Percentiles rank a stretch among this genome's conserved stretches.
These are phyloP conservation scores for Oegoconia quadripuncta DNA, from an alignment of 2,888 invertebrate species.

Conservation along the genomic window DNA sequence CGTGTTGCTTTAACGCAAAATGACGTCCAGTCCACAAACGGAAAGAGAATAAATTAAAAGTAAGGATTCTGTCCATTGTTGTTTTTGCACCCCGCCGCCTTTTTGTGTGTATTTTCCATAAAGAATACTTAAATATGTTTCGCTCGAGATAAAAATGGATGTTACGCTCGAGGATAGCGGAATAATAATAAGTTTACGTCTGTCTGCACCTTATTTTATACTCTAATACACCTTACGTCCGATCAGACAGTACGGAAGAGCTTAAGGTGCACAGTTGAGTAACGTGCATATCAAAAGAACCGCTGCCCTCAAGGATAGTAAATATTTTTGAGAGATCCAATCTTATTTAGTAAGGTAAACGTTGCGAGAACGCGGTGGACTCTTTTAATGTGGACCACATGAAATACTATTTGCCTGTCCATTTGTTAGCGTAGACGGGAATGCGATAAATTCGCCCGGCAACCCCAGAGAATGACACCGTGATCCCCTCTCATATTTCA, in stretches of 20 bases:
- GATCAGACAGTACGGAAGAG: slow-evolving; percentile 17
- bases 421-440: slow-evolving; percentile 40
- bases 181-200: slow-evolving; percentile 24
- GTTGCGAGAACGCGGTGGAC: slow-evolving; percentile 19
- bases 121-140: slow-evolving; percentile 40
- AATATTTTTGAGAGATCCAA: slow-evolving; percentile 37
- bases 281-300: slow-evolving; percentile 13
- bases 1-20: slow-evolving; percentile 59
- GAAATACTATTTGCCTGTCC: slow-evolving; percentile 32
- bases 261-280: slow-evolving; percentile 19
- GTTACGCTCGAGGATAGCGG: slow-evolving; percentile 24
- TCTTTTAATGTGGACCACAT: slow-evolving; percentile 16
- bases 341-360: slow-evolving; percentile 27
- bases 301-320: slow-evolving; percentile 17
- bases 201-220: slow-evolving; percentile 18
- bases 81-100: slow-evolving; percentile 39
- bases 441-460: slow-evolving; percentile 57
- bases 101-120: slow-evolving; percentile 42
- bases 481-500: slow-evolving; percentile 63
- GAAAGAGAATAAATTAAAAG: slow-evolving; percentile 66
- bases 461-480: slow-evolving; percentile 49
- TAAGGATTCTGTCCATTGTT: slow-evolving; percentile 56
- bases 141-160: slow-evolving; percentile 30
- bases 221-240: slow-evolving; percentile 4
- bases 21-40: slow-evolving; percentile 53